phyloP scores from a whole-genome alignment of 2,113 vertebrate species.

The Laticauda laticaudata region DNA sequence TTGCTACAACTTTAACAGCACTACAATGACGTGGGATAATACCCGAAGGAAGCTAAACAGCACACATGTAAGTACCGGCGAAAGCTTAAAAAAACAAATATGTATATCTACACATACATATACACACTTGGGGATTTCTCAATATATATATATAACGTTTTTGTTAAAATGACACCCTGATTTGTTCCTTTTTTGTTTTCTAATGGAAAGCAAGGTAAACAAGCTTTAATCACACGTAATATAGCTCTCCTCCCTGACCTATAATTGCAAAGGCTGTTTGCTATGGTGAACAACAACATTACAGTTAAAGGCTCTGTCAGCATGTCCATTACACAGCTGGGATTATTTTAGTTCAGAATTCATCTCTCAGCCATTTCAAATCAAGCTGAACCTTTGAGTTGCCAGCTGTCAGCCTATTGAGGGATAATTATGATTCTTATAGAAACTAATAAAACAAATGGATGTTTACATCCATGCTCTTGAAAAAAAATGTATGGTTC shows the following conservation, averaged over 20 bases:
- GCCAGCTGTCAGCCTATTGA: constrained; percentile 38
- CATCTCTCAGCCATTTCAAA: constrained; percentile 55
- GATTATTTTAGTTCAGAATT: constrained; percentile 47
- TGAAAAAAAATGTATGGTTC: neutral
- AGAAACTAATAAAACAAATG: constrained; percentile 50
- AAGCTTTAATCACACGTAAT: constrained; percentile 49
- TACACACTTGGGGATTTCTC: no score
- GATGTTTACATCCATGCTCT: neutral
- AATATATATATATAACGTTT: neutral
- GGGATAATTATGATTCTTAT: constrained; percentile 53
- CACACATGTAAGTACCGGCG: no score
- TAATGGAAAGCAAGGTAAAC: constrained; percentile 51
- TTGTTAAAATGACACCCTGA: neutral
- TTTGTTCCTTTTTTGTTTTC: constrained; percentile 20
- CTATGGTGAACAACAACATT: constrained; percentile 38
- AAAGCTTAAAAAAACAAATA: no score
- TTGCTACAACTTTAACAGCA: no score
- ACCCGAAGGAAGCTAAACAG: no score
- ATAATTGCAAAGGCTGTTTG: constrained; percentile 26
- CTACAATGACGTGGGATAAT: no score
- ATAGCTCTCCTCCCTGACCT: constrained; percentile 43
- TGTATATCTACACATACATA: no score
- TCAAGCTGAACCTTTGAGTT: constrained; percentile 54
- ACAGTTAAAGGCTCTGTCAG: constrained; percentile 49
- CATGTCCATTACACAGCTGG: constrained; percentile 38